phyloP scores from a whole-genome alignment of 2,113 vertebrate genomes.

The Candoia aspera region DNA sequence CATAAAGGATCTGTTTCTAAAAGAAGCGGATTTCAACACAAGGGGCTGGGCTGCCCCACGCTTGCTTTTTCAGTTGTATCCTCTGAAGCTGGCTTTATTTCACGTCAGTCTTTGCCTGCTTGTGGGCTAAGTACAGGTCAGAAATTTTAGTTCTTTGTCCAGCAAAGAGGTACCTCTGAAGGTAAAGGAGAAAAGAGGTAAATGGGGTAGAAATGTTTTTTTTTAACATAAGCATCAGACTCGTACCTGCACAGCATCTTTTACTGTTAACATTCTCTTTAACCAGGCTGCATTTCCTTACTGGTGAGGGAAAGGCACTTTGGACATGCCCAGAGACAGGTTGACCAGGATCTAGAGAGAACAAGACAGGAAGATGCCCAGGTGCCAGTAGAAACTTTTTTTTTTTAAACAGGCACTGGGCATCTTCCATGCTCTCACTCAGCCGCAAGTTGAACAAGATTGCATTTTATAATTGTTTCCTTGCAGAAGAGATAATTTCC shows the following conservation, averaged over 20 bases:
- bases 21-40: not conserved
- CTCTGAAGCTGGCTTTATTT: not conserved
- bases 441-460: not conserved
- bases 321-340: not conserved
- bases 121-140: not conserved
- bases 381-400: not conserved
- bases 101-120: too few relatives aligned
- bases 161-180: not conserved
- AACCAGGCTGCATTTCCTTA: not conserved
- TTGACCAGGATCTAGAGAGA: not conserved
- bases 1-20: not conserved
- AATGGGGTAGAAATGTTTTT: not conserved
- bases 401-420: not conserved
- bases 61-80: rapidly evolving
- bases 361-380: not conserved
- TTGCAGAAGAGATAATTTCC: not conserved
- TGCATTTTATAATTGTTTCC: not conserved
- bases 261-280: not conserved
- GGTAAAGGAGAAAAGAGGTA: not conserved
- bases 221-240: not conserved
- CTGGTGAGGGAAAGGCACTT: not conserved
- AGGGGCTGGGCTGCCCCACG: rapidly evolving
- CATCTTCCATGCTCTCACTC: not conserved
- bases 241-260: too few relatives aligned
- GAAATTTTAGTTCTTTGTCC: not conserved